phyloP scores from a whole-genome alignment of 2,797 vertebrate species.

The Hephaestus fuliginosus region DNA sequence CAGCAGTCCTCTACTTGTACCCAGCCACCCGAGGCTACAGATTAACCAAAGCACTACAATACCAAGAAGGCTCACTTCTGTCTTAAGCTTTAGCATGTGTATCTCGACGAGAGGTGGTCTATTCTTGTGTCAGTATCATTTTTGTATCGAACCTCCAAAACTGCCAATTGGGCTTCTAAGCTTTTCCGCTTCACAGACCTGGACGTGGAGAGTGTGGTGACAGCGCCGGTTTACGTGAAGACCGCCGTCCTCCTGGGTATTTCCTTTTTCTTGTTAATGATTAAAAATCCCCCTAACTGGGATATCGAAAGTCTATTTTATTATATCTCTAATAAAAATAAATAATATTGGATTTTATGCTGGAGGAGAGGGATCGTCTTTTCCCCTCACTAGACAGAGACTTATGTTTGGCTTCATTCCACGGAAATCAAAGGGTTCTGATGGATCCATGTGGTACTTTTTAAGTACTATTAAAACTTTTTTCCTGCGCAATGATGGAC shows the following conservation, averaged over 20 bases:
- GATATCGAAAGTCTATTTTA: slow-evolving; percentile 82
- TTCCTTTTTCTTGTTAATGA: slow-evolving; percentile 67
- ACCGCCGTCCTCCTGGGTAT: slow-evolving; percentile 80
- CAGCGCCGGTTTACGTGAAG: slow-evolving; percentile 63
- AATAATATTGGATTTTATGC: slow-evolving; percentile 79
- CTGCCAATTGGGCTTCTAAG: slow-evolving; percentile 57
- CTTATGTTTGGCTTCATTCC: slow-evolving; percentile 67
- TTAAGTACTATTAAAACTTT: slow-evolving; percentile 59
- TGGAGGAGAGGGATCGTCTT: slow-evolving; percentile 63
- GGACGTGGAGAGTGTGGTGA: slow-evolving; percentile 59
- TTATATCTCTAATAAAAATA: slow-evolving; percentile 81
- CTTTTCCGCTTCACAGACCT: slow-evolving; percentile 60
- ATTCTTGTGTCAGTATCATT: slow-evolving; percentile 74
- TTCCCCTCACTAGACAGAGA: slow-evolving; percentile 58
- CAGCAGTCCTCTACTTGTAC: slow-evolving; percentile 19
- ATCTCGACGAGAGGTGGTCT: slow-evolving; percentile 72
- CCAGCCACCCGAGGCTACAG: slow-evolving; percentile 63
- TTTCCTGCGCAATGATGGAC: slow-evolving; percentile 64
- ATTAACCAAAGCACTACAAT: slow-evolving; percentile 85
- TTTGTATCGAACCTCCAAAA: slow-evolving; percentile 72
- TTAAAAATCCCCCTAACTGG: slow-evolving; percentile 68
- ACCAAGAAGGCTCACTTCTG: slow-evolving; percentile 76
- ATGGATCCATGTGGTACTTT: slow-evolving; percentile 73
- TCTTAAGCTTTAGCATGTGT: slow-evolving; percentile 82
- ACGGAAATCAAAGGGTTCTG: slow-evolving; percentile 66